Evolutionary conservation across 2,113 vertebrate species (phyloP).

Genomic region (Thamnaconus septentrionalis): DNA sequence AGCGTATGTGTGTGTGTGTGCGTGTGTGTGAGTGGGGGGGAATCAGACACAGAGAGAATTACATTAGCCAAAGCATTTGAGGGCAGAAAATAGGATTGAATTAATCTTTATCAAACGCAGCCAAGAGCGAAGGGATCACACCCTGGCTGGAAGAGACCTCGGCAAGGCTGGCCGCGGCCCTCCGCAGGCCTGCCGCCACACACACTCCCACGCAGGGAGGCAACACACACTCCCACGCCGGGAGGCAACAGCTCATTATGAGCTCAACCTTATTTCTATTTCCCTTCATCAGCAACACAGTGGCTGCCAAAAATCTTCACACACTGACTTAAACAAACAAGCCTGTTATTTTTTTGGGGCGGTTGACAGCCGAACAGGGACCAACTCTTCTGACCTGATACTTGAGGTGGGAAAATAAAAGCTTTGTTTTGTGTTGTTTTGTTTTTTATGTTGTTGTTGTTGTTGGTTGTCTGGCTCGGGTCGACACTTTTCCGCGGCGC

Average conservation of each 20-base stretch:
- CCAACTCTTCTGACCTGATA: constrained; percentile 11
- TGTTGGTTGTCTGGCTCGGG: constrained; percentile 9
- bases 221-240: too few relatives aligned
- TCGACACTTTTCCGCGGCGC: constrained; percentile 42
- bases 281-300: too few relatives aligned
- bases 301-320: too few relatives aligned
- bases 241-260: too few relatives aligned
- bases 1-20: too few relatives aligned
- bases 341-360: too few relatives aligned
- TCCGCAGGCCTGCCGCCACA: constrained; percentile 10
- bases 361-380: constrained; percentile 5
- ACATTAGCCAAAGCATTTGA: constrained; percentile 81
- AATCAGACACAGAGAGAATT: constrained; percentile 61
- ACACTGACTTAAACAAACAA: too few relatives aligned
- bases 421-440: constrained; percentile 14
- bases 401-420: constrained; percentile 1
- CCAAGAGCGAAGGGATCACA: constrained; percentile 62
- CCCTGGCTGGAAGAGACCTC: constrained; percentile 30
- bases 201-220: constrained; percentile 14
- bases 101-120: constrained; percentile 82
- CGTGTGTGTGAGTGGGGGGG: constrained; percentile 1
- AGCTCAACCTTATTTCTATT: too few relatives aligned
- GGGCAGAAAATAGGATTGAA: constrained; percentile 80
- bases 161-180: constrained; percentile 17
- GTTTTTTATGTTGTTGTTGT: too few relatives aligned